A percentile compares a stretch with the other conserved stretches of the same genome.
Evolutionary conservation across 2,797 vertebrate genomes (phyloP).

Genomic region (Acridotheres tristis): DNA sequence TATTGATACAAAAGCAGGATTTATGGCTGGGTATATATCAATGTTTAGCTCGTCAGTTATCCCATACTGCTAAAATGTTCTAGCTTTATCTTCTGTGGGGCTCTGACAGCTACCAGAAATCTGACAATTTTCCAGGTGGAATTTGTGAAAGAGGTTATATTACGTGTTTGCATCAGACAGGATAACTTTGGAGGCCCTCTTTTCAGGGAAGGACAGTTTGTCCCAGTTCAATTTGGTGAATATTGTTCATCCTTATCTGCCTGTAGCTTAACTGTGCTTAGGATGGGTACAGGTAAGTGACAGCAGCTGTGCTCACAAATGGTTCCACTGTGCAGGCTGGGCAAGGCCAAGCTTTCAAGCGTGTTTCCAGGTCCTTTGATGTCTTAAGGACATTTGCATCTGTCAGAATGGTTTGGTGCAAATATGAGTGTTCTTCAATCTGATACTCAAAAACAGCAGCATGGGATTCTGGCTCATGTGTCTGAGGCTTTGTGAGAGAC

Average conservation of each 20-base stretch:
- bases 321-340: neutral
- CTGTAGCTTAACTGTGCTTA: neutral
- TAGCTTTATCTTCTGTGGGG: neutral
- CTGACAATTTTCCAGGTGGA: neutral
- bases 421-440: conserved; percentile 37
- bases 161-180: neutral
- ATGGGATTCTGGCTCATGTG: conserved; percentile 12
- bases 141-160: neutral
- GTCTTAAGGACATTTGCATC: conserved; percentile 70
- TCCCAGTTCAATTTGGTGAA: neutral
- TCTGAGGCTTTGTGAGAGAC: neutral
- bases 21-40: neutral
- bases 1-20: neutral
- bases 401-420: conserved; percentile 69
- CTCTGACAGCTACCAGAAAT: neutral
- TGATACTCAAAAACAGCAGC: neutral
- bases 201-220: neutral
- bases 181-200: neutral
- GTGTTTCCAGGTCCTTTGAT: conserved; percentile 35
- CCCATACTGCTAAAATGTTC: neutral
- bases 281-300: neutral
- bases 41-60: neutral
- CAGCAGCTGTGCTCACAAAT: neutral
- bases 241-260: neutral
- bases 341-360: conserved; percentile 37